Percentiles rank a stretch among this genome's conserved stretches.
These are phyloP conservation scores for Gymnoscelis rufifasciata DNA, from an alignment of 2,888 invertebrate genomes.

Conservation along the genomic window DNA sequence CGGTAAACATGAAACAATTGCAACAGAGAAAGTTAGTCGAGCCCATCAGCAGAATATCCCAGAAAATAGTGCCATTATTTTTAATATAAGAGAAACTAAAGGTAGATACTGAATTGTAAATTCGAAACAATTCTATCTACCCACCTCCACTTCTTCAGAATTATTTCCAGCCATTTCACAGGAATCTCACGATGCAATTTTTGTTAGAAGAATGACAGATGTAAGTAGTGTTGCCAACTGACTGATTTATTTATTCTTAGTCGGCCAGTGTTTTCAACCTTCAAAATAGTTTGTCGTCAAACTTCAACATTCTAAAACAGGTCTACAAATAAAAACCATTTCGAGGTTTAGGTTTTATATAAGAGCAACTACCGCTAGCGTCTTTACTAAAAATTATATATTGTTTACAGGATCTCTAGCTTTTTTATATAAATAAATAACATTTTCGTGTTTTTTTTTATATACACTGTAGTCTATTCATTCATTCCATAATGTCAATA, in stretches of 20 bases:
- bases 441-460: no score
- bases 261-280: background rate
- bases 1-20: constrained; percentile 54
- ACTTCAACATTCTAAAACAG: no score
- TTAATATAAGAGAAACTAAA: constrained; percentile 26
- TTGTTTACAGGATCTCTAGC: no score
- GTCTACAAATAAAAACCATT: no score
- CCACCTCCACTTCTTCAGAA: constrained; percentile 80
- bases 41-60: constrained; percentile 67
- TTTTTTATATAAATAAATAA: no score
- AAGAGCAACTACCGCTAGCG: no score
- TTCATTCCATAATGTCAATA: no score
- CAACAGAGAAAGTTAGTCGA: constrained; percentile 67
- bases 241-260: background rate
- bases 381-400: no score
- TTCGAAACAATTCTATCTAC: constrained; percentile 38
- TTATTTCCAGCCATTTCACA: constrained; percentile 82
- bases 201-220: constrained; percentile 61
- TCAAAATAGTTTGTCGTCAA: background rate
- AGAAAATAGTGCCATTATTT: constrained; percentile 40
- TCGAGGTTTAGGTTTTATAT: no score
- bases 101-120: constrained; percentile 35
- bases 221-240: constrained; percentile 48
- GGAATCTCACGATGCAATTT: constrained; percentile 63
- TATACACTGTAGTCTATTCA: no score